These are phyloP conservation scores for Triops cancriformis DNA, from an alignment of 1,140 invertebrate genomes.

Conservation along the genomic window DNA sequence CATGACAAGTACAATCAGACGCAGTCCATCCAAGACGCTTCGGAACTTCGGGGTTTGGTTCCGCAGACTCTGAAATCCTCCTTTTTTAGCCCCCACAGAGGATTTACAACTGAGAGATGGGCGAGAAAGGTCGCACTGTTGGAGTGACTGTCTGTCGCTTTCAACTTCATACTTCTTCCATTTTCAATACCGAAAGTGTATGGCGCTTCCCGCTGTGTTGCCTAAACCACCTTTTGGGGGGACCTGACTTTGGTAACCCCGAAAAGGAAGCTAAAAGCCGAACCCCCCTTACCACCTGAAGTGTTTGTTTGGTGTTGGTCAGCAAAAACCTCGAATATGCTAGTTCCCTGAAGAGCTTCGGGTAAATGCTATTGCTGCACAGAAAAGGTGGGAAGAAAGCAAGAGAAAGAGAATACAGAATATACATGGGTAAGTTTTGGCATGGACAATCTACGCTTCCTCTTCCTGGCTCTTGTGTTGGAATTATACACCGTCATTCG, in stretches of 20 bases:
- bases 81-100: neutral
- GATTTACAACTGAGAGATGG: neutral
- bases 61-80: neutral
- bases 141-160: conserved; percentile 12
- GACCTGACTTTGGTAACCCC: neutral
- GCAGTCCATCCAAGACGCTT: neutral
- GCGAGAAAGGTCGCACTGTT: conserved; percentile 8
- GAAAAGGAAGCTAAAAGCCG: conserved; percentile 6
- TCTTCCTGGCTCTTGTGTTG: neutral
- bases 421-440: neutral
- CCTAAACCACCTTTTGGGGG: neutral
- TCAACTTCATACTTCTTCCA: neutral
- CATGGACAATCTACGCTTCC: neutral
- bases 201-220: neutral
- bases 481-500: neutral
- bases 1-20: conserved; percentile 9
- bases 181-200: neutral
- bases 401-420: neutral
- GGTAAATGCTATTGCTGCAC: neutral
- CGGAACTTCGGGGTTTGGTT: too few relatives aligned
- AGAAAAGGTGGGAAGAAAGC: too few relatives aligned
- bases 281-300: neutral
- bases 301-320: conserved; percentile 13
- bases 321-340: neutral
- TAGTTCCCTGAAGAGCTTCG: neutral